Conservation (phyloP, 2,113 vertebrate genomes). For the Herpetotheres cachinnans region DNA sequence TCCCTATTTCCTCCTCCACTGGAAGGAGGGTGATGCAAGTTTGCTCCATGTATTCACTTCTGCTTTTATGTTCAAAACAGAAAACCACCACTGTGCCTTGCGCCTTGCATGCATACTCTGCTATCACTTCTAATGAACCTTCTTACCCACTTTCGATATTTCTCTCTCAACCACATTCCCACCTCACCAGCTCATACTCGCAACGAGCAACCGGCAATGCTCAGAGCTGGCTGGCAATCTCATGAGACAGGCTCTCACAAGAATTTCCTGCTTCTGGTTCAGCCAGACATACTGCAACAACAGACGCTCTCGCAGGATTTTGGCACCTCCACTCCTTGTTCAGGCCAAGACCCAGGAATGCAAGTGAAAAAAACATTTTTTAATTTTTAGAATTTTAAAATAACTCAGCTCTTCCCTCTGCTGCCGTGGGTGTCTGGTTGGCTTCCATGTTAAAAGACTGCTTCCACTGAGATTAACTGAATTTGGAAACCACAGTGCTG, state of each 20-base stretch:
- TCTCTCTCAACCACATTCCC: not conserved
- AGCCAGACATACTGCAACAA: conserved; percentile 66
- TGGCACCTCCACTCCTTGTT: conserved; percentile 35
- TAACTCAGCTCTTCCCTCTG: conserved; percentile 35
- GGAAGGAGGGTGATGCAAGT: not conserved
- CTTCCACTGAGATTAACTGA: conserved; percentile 8
- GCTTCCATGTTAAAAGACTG: not conserved
- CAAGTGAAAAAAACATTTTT: conserved; percentile 34
- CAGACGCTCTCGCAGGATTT: conserved; percentile 62
- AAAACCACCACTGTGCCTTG: not conserved
- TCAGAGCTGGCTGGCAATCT: conserved; percentile 63
- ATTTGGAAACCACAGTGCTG: not conserved
- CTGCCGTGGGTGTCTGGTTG: not conserved
- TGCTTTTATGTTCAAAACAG: not conserved
- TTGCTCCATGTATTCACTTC: not conserved
- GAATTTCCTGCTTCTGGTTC: conserved; percentile 71
- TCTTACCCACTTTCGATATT: not conserved
- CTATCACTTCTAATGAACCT: not conserved
- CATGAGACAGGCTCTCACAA: conserved; percentile 67
- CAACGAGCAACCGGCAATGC: not conserved
- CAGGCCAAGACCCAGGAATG: conserved; percentile 62
- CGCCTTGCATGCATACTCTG: not conserved
- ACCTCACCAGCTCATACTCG: conserved; percentile 1
- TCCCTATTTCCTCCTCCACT: not conserved
- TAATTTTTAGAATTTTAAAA: conserved; percentile 54